These are phyloP conservation scores for Axinella damicornis DNA, from an alignment of 37 sponge, comb jelly and placozoan genomes.

Conservation along the genomic window DNA sequence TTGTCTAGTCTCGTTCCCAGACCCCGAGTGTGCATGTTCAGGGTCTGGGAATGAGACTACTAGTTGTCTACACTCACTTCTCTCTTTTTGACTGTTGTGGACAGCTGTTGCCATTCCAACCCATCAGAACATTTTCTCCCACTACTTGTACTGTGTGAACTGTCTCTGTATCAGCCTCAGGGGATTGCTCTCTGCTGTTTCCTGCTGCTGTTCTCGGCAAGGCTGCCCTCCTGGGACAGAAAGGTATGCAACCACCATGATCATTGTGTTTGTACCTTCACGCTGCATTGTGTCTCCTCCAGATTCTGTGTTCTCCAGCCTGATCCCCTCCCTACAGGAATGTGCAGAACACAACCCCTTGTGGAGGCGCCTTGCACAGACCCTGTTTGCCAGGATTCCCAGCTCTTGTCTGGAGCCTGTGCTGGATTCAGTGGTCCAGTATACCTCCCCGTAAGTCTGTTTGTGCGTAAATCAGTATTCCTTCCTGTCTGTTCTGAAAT, in stretches of 20 bases:
- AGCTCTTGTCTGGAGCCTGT: slow-evolving; percentile 42
- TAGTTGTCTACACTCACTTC: too few species aligned
- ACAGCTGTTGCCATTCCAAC: neutral
- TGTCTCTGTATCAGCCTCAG: slow-evolving; percentile 4
- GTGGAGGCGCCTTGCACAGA: slow-evolving; percentile 56
- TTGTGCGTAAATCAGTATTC: too few species aligned
- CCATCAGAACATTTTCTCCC: neutral
- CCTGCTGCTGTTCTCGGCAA: slow-evolving; percentile 40
- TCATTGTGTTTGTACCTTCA: neutral
- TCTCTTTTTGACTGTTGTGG: too few species aligned
- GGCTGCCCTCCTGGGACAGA: slow-evolving; percentile 30
- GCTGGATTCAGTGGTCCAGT: slow-evolving; percentile 30
- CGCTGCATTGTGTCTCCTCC: too few species aligned
- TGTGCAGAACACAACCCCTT: slow-evolving; percentile 1
- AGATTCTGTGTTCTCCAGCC: slow-evolving; percentile 30
- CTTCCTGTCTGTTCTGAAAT: neutral
- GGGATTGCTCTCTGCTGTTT: slow-evolving; percentile 26
- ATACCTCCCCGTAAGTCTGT: slow-evolving; percentile 50
- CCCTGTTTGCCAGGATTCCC: slow-evolving; percentile 35
- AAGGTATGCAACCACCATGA: slow-evolving; percentile 8
- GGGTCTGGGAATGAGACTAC: too few species aligned
- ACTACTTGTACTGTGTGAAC: neutral
- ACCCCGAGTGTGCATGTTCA: too few species aligned
- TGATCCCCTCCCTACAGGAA: slow-evolving; percentile 41
- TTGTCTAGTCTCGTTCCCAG: too few species aligned